These are phyloP conservation scores for Onychorhynchus coronatus DNA, from an alignment of 2,113 vertebrate genomes.

Conservation along the genomic window DNA sequence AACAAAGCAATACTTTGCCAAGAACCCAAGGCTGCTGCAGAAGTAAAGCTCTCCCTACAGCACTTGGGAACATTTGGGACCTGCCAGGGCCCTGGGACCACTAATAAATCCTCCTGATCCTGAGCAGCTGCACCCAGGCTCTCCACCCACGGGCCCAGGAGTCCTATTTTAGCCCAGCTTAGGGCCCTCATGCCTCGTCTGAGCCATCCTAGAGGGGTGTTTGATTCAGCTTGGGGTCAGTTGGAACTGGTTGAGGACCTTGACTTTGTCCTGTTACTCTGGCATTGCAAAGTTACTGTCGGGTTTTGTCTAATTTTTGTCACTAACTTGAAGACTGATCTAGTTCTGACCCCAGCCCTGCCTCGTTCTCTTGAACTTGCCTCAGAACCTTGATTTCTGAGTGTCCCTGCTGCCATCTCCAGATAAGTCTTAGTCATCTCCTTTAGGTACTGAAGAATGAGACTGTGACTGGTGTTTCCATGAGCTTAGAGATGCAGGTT, in stretches of 20 bases:
- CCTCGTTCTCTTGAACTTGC: neutral
- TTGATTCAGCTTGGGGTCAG: fast-evolving
- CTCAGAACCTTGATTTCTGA: neutral
- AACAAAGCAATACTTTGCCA: neutral
- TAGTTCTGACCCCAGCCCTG: fast-evolving
- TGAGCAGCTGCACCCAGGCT: neutral
- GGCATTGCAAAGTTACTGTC: fast-evolving
- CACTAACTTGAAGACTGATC: fast-evolving
- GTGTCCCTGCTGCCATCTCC: fast-evolving
- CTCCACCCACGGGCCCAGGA: too few species aligned
- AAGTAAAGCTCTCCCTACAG: fast-evolving
- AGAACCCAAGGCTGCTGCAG: fast-evolving
- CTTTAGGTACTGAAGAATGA: neutral
- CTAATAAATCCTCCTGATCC: neutral
- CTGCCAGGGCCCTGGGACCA: too few species aligned
- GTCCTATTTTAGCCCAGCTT: neutral
- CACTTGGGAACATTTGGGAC: fast-evolving
- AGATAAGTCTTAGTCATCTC: neutral
- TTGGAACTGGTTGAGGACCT: fast-evolving
- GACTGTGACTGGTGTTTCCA: neutral
- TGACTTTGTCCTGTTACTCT: fast-evolving
- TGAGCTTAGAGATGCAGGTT: fast-evolving
- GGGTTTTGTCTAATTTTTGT: neutral
- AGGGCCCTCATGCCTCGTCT: fast-evolving
- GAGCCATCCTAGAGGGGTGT: fast-evolving